These are phyloP conservation scores for Anguilla anguilla DNA, from an alignment of 2,797 vertebrate genomes.

Conservation along the genomic window DNA sequence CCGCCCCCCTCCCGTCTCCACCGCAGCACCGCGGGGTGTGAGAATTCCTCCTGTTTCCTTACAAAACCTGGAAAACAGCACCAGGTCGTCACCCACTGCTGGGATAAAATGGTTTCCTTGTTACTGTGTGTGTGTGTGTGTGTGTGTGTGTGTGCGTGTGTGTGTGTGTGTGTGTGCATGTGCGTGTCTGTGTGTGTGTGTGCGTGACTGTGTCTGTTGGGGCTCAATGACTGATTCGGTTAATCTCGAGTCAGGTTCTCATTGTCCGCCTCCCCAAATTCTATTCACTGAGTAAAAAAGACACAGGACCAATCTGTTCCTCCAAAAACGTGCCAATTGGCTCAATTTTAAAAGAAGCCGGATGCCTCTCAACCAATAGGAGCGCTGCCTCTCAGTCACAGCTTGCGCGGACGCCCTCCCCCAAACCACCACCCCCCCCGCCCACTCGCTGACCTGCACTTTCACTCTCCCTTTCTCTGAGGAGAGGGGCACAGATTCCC, in stretches of 20 bases:
- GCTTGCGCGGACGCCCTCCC: constrained; percentile 38
- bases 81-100: not conserved
- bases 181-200: not conserved
- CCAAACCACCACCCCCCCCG: not conserved
- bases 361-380: constrained; percentile 63
- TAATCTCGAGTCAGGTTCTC: constrained; percentile 57
- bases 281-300: constrained; percentile 55
- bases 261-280: constrained; percentile 39
- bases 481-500: constrained; percentile 67
- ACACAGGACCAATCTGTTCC: constrained; percentile 66
- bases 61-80: not conserved
- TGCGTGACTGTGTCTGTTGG: not conserved
- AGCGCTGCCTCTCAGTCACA: constrained; percentile 43
- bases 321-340: constrained; percentile 55
- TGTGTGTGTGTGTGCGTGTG: too few species aligned
- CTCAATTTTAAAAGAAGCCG: constrained; percentile 59
- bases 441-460: constrained; percentile 61
- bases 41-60: not conserved
- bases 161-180: not conserved
- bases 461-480: constrained; percentile 51
- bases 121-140: not conserved
- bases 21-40: not conserved
- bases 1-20: not conserved
- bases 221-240: constrained; percentile 33
- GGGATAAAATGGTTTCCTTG: not conserved